phyloP scores from a whole-genome alignment of 2,797 vertebrate species.

The Coluber constrictor region DNA sequence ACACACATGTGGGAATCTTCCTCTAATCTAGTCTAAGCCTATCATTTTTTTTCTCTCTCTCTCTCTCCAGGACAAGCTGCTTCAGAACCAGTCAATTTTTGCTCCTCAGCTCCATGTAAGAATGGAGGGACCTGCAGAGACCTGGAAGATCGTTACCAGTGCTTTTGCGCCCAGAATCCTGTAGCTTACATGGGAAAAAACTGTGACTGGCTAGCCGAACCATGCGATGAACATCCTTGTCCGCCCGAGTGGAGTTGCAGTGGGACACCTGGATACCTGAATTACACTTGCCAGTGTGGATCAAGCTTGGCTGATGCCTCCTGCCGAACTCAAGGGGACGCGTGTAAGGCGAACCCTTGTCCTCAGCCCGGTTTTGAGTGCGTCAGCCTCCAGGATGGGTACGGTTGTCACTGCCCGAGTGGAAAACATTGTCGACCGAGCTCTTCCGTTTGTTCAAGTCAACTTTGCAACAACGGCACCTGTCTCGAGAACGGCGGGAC shows the following conservation, averaged over 20 bases:
- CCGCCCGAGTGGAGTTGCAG: conserved; percentile 63
- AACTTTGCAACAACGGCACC: conserved; percentile 78
- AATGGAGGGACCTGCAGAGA: conserved; percentile 79
- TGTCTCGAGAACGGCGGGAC: conserved; percentile 69
- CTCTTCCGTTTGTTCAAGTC: conserved; percentile 67
- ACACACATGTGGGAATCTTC: neutral
- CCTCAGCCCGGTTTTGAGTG: conserved; percentile 66
- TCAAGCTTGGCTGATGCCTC: conserved; percentile 63
- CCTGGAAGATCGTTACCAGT: conserved; percentile 70
- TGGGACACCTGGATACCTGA: conserved; percentile 57
- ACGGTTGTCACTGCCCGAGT: conserved; percentile 73
- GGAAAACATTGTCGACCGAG: conserved; percentile 69
- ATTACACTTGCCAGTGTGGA: conserved; percentile 74
- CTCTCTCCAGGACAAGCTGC: conserved; percentile 74
- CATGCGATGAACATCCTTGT: conserved; percentile 70
- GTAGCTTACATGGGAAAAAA: conserved; percentile 71
- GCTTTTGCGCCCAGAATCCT: conserved; percentile 70
- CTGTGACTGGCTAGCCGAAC: conserved; percentile 77
- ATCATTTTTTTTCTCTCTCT: conserved; percentile 18
- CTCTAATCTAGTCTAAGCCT: neutral
- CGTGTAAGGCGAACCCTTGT: conserved; percentile 78
- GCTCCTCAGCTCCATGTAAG: conserved; percentile 78
- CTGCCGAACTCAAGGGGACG: conserved; percentile 65
- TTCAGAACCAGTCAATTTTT: conserved; percentile 69
- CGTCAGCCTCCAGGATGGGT: conserved; percentile 60